Percentiles rank a stretch among this genome's conserved stretches.
phyloP scores from a whole-genome alignment of 1,140 invertebrate genomes.

The Lerema accius region DNA sequence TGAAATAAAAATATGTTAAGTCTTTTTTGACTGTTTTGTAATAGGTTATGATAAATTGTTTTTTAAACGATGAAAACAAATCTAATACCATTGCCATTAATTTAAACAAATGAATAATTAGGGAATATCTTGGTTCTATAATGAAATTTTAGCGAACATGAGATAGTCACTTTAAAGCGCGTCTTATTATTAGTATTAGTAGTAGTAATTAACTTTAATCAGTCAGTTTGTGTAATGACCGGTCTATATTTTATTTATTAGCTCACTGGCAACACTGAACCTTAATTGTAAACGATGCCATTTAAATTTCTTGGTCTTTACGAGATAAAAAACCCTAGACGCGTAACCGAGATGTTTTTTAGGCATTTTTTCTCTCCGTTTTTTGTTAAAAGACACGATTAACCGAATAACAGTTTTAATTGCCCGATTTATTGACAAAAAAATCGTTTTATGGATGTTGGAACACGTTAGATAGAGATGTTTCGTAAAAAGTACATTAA shows the following conservation, averaged over 20 bases:
- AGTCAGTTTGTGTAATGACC: neutral
- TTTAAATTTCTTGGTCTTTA: slow-evolving; percentile 35
- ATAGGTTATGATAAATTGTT: no score
- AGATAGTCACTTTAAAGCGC: no score
- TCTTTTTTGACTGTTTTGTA: no score
- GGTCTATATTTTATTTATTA: neutral
- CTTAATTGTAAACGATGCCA: slow-evolving; percentile 25
- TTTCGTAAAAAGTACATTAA: slow-evolving; percentile 31
- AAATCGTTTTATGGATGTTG: slow-evolving; percentile 52
- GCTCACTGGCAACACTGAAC: slow-evolving; percentile 31
- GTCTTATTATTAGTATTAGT: neutral
- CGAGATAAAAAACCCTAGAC: slow-evolving; percentile 35
- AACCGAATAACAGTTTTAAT: slow-evolving; percentile 62
- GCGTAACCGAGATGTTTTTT: slow-evolving; percentile 50
- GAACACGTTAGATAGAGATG: slow-evolving; percentile 30
- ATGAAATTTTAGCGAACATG: no score
- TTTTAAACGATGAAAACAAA: no score
- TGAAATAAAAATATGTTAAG: no score
- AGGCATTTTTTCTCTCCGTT: slow-evolving; percentile 47
- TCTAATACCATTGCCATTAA: no score
- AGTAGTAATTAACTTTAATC: no score
- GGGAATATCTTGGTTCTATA: no score
- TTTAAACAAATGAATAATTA: no score
- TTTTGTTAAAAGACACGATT: slow-evolving; percentile 53
- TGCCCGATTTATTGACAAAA: slow-evolving; percentile 55